Evolutionary conservation across 2,797 vertebrate genomes (phyloP).

Genomic region (Danio choprae): DNA sequence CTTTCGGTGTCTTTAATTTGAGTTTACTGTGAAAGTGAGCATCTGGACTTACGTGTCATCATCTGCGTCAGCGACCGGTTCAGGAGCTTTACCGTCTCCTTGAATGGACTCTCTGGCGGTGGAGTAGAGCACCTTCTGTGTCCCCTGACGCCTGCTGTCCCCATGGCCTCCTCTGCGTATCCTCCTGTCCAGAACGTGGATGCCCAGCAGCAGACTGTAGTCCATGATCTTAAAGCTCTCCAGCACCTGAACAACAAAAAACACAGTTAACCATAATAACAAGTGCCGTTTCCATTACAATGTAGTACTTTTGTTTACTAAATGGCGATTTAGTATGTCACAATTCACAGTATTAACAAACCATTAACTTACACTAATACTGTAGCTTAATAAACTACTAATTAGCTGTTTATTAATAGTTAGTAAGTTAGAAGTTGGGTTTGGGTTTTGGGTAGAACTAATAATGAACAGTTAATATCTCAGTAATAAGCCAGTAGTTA

Average conservation of each 20-base stretch:
- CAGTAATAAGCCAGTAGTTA: too few relatives aligned
- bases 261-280: background rate
- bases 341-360: too few relatives aligned
- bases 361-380: too few relatives aligned
- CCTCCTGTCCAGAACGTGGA: conserved; percentile 74
- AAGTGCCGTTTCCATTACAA: too few relatives aligned
- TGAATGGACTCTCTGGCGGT: conserved; percentile 96
- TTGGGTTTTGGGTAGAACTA: too few relatives aligned
- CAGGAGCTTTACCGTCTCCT: conserved; percentile 84
- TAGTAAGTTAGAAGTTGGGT: too few relatives aligned
- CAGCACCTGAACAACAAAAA: conserved; percentile 80
- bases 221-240: conserved; percentile 99
- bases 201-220: conserved; percentile 87
- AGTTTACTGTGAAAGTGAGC: background rate
- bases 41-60: conserved; percentile 85
- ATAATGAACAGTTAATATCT: too few relatives aligned
- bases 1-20: background rate
- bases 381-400: too few relatives aligned
- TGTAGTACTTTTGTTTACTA: too few relatives aligned
- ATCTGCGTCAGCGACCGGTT: conserved; percentile 76
- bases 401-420: too few relatives aligned
- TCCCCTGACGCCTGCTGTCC: conserved; percentile 82
- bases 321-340: too few relatives aligned
- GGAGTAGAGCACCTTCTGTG: conserved; percentile 93
- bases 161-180: conserved; percentile 74